These are phyloP conservation scores for Drosophila melanosoma DNA, from an alignment of 2,888 invertebrate species.

Conservation along the genomic window DNA sequence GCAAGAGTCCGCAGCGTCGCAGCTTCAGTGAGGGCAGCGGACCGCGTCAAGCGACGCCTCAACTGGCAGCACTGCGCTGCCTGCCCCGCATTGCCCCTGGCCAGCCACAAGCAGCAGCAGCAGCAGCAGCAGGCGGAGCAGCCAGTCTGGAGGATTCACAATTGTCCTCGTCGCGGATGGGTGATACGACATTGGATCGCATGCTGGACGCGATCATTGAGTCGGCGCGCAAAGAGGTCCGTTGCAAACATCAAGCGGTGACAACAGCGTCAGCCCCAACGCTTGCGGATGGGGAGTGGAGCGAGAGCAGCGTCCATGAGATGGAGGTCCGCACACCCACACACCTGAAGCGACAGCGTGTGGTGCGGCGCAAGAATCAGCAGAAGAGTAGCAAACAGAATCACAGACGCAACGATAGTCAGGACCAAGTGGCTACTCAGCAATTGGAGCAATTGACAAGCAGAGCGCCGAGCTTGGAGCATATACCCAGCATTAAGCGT, in stretches of 20 bases:
- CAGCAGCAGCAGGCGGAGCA: not conserved
- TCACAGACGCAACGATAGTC: not conserved
- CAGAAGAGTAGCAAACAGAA: conserved; percentile 34
- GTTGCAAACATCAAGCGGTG: conserved; percentile 45
- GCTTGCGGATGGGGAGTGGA: conserved; percentile 57
- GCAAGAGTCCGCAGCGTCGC: conserved; percentile 79
- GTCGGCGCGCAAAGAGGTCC: conserved; percentile 82
- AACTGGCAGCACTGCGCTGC: conserved; percentile 58
- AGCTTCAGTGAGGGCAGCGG: conserved; percentile 73
- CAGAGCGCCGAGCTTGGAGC: conserved; percentile 41
- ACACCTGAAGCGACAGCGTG: conserved; percentile 83
- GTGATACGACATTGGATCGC: conserved; percentile 84
- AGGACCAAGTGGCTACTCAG: not conserved
- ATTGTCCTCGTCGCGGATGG: conserved; percentile 83
- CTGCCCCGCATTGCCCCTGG: conserved; percentile 43
- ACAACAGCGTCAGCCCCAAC: not conserved
- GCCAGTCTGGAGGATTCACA: conserved; percentile 55
- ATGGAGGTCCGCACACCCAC: conserved; percentile 85
- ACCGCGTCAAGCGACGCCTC: conserved; percentile 61
- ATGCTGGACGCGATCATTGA: conserved; percentile 85
- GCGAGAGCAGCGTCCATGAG: conserved; percentile 82
- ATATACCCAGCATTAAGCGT: conserved; percentile 86
- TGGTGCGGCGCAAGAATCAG: conserved; percentile 82
- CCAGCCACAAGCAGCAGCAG: conserved; percentile 5
- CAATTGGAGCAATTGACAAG: not conserved